These are phyloP conservation scores for Mobula birostris DNA, from an alignment of 2,113 vertebrate genomes.

Conservation along the genomic window DNA sequence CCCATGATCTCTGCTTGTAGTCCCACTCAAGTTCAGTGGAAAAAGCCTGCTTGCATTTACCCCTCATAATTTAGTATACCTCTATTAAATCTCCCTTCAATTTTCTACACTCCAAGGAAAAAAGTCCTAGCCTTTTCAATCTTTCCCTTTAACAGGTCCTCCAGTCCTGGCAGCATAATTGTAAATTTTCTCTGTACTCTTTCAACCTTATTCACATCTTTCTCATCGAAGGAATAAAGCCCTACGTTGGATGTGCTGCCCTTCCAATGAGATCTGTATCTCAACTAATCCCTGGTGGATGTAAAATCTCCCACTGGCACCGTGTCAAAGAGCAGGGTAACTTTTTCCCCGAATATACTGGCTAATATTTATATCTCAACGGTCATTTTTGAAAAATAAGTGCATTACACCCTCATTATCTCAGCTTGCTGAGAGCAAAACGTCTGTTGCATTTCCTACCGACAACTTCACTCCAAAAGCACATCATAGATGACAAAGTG, in stretches of 20 bases:
- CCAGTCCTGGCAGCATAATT: too few species aligned
- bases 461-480: not conserved
- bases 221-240: too few species aligned
- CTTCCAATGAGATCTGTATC: not conserved
- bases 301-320: not conserved
- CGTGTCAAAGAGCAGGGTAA: not conserved
- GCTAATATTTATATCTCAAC: not conserved
- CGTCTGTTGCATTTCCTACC: not conserved
- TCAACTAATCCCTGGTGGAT: not conserved
- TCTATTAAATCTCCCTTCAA: too few species aligned
- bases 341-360: not conserved
- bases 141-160: too few species aligned
- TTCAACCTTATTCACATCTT: too few species aligned
- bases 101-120: too few species aligned
- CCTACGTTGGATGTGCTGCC: not conserved
- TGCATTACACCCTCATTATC: not conserved
- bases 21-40: too few species aligned
- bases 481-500: not conserved
- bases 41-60: too few species aligned
- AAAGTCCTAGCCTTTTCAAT: too few species aligned
- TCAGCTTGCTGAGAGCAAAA: not conserved
- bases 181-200: too few species aligned
- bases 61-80: too few species aligned
- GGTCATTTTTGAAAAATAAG: not conserved
- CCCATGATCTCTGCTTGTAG: too few species aligned